Base-by-base conservation (phyloP, 2,113 vertebrate species). In the Oxygymnocypris stewartii region DNA sequence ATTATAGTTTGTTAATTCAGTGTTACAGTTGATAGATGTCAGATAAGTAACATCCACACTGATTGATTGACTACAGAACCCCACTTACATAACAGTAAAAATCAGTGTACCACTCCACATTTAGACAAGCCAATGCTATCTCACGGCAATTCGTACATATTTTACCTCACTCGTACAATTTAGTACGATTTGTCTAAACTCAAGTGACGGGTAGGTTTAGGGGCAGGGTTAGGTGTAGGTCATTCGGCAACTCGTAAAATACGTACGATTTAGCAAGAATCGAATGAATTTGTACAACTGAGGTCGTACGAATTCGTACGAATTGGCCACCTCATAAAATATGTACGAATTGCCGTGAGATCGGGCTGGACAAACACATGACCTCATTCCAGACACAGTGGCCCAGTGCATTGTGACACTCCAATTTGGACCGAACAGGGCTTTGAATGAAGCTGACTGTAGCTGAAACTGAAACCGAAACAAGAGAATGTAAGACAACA, bases 401-500 rank as follows among this genome's bases (percentile, higher is more conserved):
- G 51, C 31, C 87, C 51, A 61, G 44, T 87, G 88, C 84, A 84
- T 89, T 87, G 78, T 84, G 71, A 67, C 75, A 57, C 82, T 84
- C 44, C 42, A 84, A 65, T 71, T 88, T 57, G 80, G 81, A 84
- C 49, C 51, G 85, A 71, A n/a, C 51, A 88, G 75, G 80, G 74
- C 75, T 76, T 87, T 75, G 57, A 87, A 85, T 85, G 78, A 75
- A 78, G 81, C 44, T 63, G 76, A 86, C 28, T 71, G 75, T 40
- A 51, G 85, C 71, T 87, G 88, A 88, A 88, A 75, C 78, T 87
- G 57, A 90, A 90, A 88, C 87, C 86, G 89, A 87, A 90, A 90
- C 89, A 82, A 88, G 87, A 90, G 87, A 90, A 88, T 85, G 89
- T 85, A 90, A 90, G 84, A 82, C 71, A 85, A 90, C 85, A 88